These are phyloP conservation scores for Burhinus oedicnemus DNA, from an alignment of 2,113 vertebrate genomes.

Conservation along the genomic window DNA sequence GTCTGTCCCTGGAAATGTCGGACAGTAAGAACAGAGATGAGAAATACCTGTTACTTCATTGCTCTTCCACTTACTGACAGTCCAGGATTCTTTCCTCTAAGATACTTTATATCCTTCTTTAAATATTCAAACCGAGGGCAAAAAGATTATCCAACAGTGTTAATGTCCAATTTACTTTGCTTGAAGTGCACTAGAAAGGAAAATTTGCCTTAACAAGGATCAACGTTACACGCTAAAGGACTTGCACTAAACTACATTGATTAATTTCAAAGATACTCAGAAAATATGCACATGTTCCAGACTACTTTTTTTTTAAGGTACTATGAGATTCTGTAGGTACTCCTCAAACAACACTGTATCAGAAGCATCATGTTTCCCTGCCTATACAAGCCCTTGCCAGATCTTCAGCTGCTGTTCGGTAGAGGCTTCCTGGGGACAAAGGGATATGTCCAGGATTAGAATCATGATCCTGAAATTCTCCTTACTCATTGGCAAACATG, in stretches of 20 bases:
- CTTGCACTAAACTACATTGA: not conserved
- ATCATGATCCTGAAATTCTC: not conserved
- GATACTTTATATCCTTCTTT: not conserved
- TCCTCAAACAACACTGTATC: not conserved
- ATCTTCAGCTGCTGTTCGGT: not conserved
- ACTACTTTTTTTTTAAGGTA: not conserved
- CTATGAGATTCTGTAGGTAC: not conserved
- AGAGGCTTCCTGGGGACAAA: not conserved
- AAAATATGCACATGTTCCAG: not conserved
- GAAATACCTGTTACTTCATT: not conserved
- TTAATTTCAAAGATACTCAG: not conserved
- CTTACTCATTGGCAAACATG: not conserved
- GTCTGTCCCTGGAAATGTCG: not conserved
- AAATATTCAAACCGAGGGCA: not conserved
- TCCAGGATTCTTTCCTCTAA: not conserved
- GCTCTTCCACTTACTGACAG: not conserved
- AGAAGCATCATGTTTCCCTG: not conserved
- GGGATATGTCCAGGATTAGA: not conserved
- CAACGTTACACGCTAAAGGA: not conserved
- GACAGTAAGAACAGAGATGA: not conserved
- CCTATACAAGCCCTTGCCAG: not conserved
- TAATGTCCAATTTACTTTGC: conserved; percentile 30
- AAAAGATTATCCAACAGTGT: not conserved
- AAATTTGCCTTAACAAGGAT: not conserved
- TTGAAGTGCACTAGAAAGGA: conserved; percentile 11